A percentile compares a stretch with the other conserved stretches of the same genome.
Evolutionary conservation across 1,140 invertebrate genomes (phyloP).

Genomic region (Orius insidiosus): DNA sequence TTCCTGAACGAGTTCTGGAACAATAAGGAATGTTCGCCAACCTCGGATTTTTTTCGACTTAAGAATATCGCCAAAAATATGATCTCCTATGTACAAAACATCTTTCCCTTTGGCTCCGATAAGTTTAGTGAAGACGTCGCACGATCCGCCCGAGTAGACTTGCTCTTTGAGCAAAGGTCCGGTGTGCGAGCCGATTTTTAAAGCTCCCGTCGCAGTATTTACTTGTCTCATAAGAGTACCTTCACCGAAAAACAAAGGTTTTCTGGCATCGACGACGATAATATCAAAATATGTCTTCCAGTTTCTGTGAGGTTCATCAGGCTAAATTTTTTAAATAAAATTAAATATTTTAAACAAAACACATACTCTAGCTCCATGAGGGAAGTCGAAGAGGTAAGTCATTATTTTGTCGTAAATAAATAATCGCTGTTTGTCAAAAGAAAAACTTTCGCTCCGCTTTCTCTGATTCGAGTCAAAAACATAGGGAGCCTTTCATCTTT

Average conservation of each 20-base stretch:
- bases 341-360: constrained; percentile 11
- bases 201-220: constrained; percentile 69
- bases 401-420: constrained; percentile 88
- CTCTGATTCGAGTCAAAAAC: constrained; percentile 68
- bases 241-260: constrained; percentile 92
- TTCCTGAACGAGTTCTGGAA: constrained; percentile 94
- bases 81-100: constrained; percentile 96
- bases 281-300: constrained; percentile 97
- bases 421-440: constrained; percentile 95
- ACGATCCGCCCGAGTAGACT: constrained; percentile 67
- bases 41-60: constrained; percentile 97
- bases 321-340: too few species aligned
- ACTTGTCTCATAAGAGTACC: constrained; percentile 93
- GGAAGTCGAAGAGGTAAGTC: constrained; percentile 86
- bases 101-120: constrained; percentile 96
- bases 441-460: constrained; percentile 86
- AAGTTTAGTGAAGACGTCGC: constrained; percentile 91
- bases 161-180: constrained; percentile 63
- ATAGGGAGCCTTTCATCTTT: constrained; percentile 80
- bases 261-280: constrained; percentile 90
- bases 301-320: constrained; percentile 55
- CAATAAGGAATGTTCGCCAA: constrained; percentile 96
- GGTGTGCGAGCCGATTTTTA: constrained; percentile 72
- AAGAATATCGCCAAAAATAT: constrained; percentile 97
- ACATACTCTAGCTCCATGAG: constrained; percentile 55